Evolutionary conservation across 2,888 invertebrate species (phyloP).

Genomic region (Tenthredo mesomela): DNA sequence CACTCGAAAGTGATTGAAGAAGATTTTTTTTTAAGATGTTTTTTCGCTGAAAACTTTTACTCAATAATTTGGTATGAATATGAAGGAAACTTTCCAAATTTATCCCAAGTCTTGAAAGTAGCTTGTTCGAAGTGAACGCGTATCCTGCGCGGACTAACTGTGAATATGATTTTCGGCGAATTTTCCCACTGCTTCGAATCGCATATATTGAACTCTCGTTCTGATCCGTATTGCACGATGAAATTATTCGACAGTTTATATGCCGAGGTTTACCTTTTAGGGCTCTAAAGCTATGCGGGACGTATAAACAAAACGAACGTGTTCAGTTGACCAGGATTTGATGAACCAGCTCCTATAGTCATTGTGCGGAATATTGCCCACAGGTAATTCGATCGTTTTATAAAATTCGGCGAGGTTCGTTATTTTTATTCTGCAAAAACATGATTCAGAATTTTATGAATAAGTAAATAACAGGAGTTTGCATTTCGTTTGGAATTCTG

Average conservation of each 20-base stretch:
- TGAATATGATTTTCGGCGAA: not conserved
- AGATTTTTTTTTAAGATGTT: not conserved
- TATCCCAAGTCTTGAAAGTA: not conserved
- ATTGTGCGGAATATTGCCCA: not conserved
- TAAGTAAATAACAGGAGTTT: constrained; percentile 12
- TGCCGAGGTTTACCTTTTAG: not conserved
- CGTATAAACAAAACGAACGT: not conserved
- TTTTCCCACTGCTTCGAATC: not conserved
- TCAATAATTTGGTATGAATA: not conserved
- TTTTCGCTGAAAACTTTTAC: not conserved
- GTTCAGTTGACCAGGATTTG: not conserved
- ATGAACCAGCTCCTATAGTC: not conserved
- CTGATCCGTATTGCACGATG: not conserved
- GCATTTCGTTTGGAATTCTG: constrained; percentile 3
- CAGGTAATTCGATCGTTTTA: not conserved
- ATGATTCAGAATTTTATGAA: constrained; percentile 1
- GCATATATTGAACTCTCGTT: not conserved
- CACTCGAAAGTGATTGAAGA: not conserved
- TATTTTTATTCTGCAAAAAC: constrained; percentile 3
- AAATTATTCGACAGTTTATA: not conserved
- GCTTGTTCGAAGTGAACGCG: not conserved
- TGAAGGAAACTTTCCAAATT: not conserved
- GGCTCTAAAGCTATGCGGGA: not conserved
- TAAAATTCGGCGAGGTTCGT: not conserved
- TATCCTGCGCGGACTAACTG: not conserved